Conservation (phyloP, 2,888 invertebrate genomes). For the Mythimna pallens region DNA sequence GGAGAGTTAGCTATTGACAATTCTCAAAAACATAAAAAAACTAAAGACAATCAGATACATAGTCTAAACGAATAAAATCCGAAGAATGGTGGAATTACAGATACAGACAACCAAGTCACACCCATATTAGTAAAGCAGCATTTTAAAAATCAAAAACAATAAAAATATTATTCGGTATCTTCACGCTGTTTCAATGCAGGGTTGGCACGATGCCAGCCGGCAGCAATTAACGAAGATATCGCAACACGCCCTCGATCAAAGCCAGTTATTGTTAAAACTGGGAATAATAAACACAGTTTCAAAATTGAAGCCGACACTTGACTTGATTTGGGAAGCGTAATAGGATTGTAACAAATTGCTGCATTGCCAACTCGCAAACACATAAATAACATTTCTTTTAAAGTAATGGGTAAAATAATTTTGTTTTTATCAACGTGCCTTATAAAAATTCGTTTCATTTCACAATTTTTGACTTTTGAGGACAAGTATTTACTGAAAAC, state of each 20-base stretch:
- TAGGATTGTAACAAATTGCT: constrained; percentile 26
- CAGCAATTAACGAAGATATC: constrained; percentile 56
- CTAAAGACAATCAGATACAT: not conserved
- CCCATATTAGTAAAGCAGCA: constrained; percentile 30
- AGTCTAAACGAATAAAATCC: not conserved
- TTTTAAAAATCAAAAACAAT: constrained; percentile 26
- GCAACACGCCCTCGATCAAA: constrained; percentile 53
- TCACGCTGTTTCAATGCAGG: constrained; percentile 37
- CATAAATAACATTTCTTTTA: not conserved
- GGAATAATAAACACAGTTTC: constrained; percentile 46
- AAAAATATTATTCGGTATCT: constrained; percentile 39
- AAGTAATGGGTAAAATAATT: not conserved
- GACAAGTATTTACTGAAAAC: not conserved
- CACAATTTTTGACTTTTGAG: not conserved
- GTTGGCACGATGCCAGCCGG: constrained; percentile 56
- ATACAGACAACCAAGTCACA: not conserved
- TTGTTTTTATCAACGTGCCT: not conserved
- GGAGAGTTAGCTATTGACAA: not conserved
- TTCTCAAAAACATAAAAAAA: not conserved
- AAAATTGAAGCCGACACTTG: constrained; percentile 44
- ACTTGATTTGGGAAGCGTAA: constrained; percentile 30
- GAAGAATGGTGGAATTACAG: not conserved
- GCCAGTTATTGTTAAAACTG: constrained; percentile 36
- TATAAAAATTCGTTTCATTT: not conserved
- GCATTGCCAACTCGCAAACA: constrained; percentile 8